Conservation (phyloP, 2,888 invertebrate species). For the Oxycera nigricornis region DNA sequence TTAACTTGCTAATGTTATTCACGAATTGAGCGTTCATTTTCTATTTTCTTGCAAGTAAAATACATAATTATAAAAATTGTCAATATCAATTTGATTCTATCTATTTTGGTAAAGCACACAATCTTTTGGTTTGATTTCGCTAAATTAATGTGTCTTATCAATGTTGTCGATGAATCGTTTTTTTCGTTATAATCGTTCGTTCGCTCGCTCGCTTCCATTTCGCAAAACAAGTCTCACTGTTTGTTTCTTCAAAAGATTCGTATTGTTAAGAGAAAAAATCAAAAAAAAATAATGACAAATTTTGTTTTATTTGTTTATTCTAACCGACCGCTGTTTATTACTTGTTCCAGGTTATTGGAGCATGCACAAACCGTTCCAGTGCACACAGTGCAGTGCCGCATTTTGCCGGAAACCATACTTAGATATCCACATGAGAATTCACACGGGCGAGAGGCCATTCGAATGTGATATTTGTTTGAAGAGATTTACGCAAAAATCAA, state of each 20-base stretch:
- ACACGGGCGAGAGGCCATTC: constrained; percentile 66
- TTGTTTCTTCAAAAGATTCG: background rate
- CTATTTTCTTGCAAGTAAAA: background rate
- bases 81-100: background rate
- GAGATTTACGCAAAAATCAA: constrained; percentile 76
- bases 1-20: constrained; percentile 9
- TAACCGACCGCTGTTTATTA: constrained; percentile 52
- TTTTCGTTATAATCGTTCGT: too few relatives aligned
- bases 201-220: background rate
- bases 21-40: constrained; percentile 1
- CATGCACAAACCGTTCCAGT: constrained; percentile 66
- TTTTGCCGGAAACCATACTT: constrained; percentile 78
- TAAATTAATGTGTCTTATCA: constrained; percentile 14
- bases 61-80: background rate
- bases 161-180: constrained; percentile 6
- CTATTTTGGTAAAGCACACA: background rate
- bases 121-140: constrained; percentile 18
- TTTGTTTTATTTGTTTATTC: constrained; percentile 46
- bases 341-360: constrained; percentile 54
- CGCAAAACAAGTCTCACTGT: background rate
- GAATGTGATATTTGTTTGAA: constrained; percentile 74
- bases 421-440: constrained; percentile 82
- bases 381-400: constrained; percentile 66
- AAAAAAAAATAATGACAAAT: background rate
- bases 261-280: background rate